phyloP scores from a whole-genome alignment of 2,888 invertebrate genomes.

The Drosophila cyrtoloma region DNA sequence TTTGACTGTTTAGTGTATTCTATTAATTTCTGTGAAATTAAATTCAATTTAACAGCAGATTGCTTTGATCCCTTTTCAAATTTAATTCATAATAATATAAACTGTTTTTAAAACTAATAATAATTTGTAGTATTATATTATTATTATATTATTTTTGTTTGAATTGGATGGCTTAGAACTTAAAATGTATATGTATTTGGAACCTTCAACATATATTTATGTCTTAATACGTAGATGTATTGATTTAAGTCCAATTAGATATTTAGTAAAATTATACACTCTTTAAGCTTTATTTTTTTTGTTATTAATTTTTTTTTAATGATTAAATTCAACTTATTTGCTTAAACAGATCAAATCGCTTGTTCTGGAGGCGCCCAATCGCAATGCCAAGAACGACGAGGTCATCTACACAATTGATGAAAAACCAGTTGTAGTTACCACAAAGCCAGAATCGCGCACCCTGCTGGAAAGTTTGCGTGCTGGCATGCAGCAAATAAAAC shows the following conservation, averaged over 20 bases:
- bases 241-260: neutral
- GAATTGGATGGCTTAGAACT: neutral
- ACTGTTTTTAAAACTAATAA: neutral
- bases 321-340: neutral
- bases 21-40: neutral
- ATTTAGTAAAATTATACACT: neutral
- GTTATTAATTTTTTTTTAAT: neutral
- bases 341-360: slow-evolving; percentile 70
- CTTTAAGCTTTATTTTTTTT: neutral
- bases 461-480: slow-evolving; percentile 85
- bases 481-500: slow-evolving; percentile 88
- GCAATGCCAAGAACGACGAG: slow-evolving; percentile 57
- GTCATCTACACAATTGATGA: slow-evolving; percentile 71
- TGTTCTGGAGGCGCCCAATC: slow-evolving; percentile 78
- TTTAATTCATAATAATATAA: too few species aligned
- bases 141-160: too few species aligned
- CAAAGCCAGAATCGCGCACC: slow-evolving; percentile 44
- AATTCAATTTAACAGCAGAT: neutral
- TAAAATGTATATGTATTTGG: too few species aligned
- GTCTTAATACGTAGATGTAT: too few species aligned
- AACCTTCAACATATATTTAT: too few species aligned
- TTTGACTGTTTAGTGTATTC: neutral
- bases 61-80: neutral
- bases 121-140: neutral
- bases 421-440: slow-evolving; percentile 28